Evolutionary conservation across 92 coral and sea anemone species (phyloP), one percentile per base, ranked within the genome.

Genomic region (Meandrina meandrites): DNA sequence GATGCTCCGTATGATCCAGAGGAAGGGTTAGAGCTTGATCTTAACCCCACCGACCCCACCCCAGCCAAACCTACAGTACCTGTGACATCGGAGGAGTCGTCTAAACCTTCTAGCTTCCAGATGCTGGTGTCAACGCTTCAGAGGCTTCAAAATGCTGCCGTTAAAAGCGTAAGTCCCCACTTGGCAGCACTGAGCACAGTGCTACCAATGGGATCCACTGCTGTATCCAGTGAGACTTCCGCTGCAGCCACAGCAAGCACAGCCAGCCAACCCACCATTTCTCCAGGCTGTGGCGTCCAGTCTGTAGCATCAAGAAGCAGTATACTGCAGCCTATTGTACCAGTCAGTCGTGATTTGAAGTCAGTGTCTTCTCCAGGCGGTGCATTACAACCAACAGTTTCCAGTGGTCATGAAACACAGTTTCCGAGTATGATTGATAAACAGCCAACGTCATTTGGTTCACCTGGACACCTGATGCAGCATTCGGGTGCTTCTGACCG

Each of bases 1-100:
- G 98, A 96, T 75, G 91, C 95, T 4, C 99, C 99, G 53, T 97
- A 97, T 84, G 99, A 97, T 53, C 99, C 99, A 51, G 99, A 97
- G 73, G 99, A 97, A 75, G 97, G 87, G 60, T 87, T 94, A 53
- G 96, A 92, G 89, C 87, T 97, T 32, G 94, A 93, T 51, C 75
- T 95, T 40, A 91, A 92, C 27, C n/a, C 75, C 30, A 47, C 66
- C 28, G 82, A 60, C 15, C 75, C 47, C 53, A 66, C 62, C 47
- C 76, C 82, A 7, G 24, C 76, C 51, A 48, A 76, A 31, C 76
- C 88, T 7, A 67, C 57, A n/a, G 82, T 76, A 47, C 30, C 68
- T 66, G 67, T 53, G 30, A 30, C 72, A 62, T 28, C 82, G 30
- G 66, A 60, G 60, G 88, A 76, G 27, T 42, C 81, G 1, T 2